These are phyloP conservation scores for Urosaurus nigricauda DNA, from an alignment of 2,797 vertebrate genomes.

Conservation along the genomic window DNA sequence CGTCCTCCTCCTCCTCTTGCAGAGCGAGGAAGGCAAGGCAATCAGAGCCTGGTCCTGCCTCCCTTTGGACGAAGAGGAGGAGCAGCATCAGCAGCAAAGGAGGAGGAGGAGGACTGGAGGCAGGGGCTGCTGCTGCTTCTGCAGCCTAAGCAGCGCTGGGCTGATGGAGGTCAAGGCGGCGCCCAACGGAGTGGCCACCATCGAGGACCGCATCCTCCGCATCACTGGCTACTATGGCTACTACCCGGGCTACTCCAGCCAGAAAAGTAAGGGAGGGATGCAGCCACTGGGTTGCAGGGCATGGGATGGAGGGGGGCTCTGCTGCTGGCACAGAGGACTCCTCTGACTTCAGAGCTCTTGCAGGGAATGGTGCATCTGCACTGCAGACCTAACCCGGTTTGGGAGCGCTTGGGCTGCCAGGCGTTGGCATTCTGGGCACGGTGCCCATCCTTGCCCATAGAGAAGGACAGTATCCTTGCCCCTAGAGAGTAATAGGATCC, in stretches of 20 bases:
- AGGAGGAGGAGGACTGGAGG: conserved; percentile 37
- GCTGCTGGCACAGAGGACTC: no score
- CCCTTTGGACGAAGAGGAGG: neutral
- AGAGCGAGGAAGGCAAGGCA: neutral
- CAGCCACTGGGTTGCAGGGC: no score
- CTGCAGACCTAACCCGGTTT: no score
- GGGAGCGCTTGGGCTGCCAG: no score
- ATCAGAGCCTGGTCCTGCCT: neutral
- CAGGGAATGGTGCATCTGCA: neutral
- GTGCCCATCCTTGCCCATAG: no score
- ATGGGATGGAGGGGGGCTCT: neutral
- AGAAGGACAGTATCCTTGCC: no score
- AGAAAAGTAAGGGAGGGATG: conserved; percentile 89
- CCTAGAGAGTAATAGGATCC: no score
- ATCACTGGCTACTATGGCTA: conserved; percentile 99
- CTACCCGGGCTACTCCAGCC: conserved; percentile 96
- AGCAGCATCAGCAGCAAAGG: conserved; percentile 17
- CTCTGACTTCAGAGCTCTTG: neutral
- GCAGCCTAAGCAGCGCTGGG: neutral
- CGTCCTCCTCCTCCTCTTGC: no score
- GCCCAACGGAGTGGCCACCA: conserved; percentile 95
- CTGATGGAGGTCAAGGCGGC: conserved; percentile 88
- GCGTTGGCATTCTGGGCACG: no score
- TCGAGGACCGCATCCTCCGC: conserved; percentile 95
- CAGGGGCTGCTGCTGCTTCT: no score